Conservation (phyloP, 2,113 vertebrate genomes). For the Actenoides hombroni region DNA sequence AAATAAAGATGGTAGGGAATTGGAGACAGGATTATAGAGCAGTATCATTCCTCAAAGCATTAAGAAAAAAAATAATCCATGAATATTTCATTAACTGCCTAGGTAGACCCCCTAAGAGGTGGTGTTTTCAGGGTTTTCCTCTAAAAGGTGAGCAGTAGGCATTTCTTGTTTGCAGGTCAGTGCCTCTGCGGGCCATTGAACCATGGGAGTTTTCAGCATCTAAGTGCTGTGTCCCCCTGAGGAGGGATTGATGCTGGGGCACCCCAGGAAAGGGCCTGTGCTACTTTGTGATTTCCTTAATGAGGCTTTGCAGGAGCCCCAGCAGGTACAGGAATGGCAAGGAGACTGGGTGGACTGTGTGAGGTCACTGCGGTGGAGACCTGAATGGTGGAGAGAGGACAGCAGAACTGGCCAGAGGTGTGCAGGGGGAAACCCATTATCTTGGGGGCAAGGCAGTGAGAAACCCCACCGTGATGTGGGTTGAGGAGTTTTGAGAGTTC, state of each 20-base stretch:
- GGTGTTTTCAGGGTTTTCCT: background rate
- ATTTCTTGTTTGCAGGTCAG: background rate
- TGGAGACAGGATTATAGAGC: background rate
- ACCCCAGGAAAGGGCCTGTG: background rate
- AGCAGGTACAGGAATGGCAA: background rate
- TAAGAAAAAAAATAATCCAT: background rate
- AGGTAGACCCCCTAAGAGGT: background rate
- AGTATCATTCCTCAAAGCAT: background rate
- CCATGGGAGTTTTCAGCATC: background rate
- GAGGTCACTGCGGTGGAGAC: background rate
- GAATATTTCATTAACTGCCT: background rate
- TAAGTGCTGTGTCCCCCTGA: background rate
- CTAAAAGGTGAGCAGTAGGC: background rate
- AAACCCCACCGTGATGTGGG: fast-evolving
- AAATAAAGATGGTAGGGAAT: background rate
- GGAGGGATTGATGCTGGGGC: fast-evolving
- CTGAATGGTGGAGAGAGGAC: background rate
- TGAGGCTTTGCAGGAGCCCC: background rate
- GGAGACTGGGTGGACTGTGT: background rate
- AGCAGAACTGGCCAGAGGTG: background rate
- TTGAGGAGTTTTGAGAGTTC: background rate
- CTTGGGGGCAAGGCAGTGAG: background rate
- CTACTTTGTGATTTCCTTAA: background rate
- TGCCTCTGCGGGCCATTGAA: background rate
- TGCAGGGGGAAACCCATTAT: background rate